Base-by-base conservation (phyloP, 2,113 vertebrate genomes). In the Sigmodon hispidus region DNA sequence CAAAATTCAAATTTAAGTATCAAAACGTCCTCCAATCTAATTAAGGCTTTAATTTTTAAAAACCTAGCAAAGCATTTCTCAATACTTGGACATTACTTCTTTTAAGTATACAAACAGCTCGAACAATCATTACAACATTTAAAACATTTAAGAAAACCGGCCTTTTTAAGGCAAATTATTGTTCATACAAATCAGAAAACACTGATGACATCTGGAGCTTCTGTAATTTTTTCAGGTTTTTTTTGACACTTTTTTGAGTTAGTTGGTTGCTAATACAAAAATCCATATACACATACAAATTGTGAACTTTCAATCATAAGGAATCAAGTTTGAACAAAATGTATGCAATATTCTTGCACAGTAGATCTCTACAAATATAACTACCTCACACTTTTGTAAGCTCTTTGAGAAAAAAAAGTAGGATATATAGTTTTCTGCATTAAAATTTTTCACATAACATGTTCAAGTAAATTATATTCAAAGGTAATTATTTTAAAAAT, bases 121-220 rank as follows among this genome's bases (percentile, higher is more conserved):
- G 92, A 90, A 34, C 40, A 69, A 96, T 89, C 83, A 55, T 87
- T 76, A 96, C 91, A 96, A 93, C 16, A 89, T 43, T 89, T 86
- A 91, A 96, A 83, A 17, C 36, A 87, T 65, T 67, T n/a, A 63
- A 76, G 69, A 87, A 94, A 69, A 50, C 19, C 24, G 34, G 59
- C 34, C 70, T 96, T 87, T 84, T 84, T 34, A 87, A 90, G 93
- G 26, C n/a, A 77, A 77, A 87, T 76, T 67, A 67, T 10, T 67
- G 5, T 43, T 93, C 65, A 87, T 70, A 90, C 7, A 5, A 93
- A 50, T 89, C 36, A 89, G 50, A 91, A 94, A 95, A 45, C 7
- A 36, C 0, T 69, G 69, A 79, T 1, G 92, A 40, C 72, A 61
- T 80, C 50, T 81, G 45, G 45, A 40, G 52, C 83, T 91, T 88